phyloP scores from a whole-genome alignment of 2,797 vertebrate genomes.

The Synaphobranchus kaupii region DNA sequence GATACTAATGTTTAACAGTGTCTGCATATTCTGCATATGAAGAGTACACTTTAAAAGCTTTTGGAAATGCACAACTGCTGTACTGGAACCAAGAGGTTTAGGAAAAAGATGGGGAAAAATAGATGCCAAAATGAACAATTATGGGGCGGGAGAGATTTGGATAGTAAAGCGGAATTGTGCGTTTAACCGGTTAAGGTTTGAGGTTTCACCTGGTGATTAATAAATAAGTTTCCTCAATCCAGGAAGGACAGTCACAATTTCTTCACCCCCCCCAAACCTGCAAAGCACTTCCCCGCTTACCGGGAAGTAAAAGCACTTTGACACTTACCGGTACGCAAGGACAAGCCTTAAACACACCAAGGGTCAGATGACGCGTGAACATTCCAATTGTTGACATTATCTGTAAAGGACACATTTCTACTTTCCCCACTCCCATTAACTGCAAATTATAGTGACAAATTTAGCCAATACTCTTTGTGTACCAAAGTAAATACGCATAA shows the following conservation, averaged over 20 bases:
- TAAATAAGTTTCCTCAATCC: background rate
- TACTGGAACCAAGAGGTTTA: slow-evolving; percentile 37
- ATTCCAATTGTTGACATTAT: background rate
- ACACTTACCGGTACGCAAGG: no score
- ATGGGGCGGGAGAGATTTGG: slow-evolving; percentile 8
- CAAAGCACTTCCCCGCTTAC: background rate
- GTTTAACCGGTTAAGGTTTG: background rate
- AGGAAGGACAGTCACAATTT: background rate
- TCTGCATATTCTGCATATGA: slow-evolving; percentile 21
- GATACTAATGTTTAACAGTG: slow-evolving; percentile 10
- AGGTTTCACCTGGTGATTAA: background rate
- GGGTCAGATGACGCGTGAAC: background rate
- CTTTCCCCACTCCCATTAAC: no score
- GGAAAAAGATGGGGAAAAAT: slow-evolving; percentile 11
- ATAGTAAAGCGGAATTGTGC: background rate
- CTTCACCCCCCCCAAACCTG: background rate
- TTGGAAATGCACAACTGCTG: slow-evolving; percentile 24
- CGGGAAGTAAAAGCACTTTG: no score
- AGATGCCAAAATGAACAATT: slow-evolving; percentile 23
- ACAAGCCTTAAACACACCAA: background rate
- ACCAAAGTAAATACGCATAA: background rate
- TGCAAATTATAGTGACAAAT: no score
- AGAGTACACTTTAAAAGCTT: background rate
- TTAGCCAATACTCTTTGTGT: no score
- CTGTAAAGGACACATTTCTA: no score